Conservation (phyloP, 2,797 vertebrate genomes). For the Esox lucius region DNA sequence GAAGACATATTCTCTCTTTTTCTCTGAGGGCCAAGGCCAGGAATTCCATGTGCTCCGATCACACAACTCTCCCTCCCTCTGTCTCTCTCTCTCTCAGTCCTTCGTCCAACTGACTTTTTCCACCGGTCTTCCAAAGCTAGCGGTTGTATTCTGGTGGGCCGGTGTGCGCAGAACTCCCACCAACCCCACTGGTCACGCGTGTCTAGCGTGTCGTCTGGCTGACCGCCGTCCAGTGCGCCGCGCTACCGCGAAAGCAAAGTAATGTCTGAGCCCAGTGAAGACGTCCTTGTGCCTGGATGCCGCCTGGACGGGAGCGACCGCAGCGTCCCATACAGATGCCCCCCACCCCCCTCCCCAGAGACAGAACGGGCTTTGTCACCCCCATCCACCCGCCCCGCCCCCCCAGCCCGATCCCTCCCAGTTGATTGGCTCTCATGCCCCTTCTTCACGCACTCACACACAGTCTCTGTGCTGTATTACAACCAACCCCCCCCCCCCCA, state of each 20-base stretch:
- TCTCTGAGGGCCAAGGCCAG: not conserved
- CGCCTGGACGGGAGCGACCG: slow-evolving; percentile 22
- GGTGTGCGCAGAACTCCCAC: too few species aligned
- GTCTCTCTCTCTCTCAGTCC: not conserved
- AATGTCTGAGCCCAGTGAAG: slow-evolving; percentile 71
- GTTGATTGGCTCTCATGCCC: slow-evolving; percentile 57
- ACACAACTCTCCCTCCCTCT: slow-evolving; percentile 26
- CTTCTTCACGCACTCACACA: not conserved
- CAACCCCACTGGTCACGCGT: slow-evolving; percentile 39
- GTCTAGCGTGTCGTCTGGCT: slow-evolving; percentile 60
- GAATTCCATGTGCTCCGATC: slow-evolving; percentile 24
- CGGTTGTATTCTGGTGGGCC: too few species aligned
- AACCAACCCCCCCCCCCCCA: slow-evolving; percentile 36
- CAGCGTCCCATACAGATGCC: slow-evolving; percentile 62
- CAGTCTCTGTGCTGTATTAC: not conserved
- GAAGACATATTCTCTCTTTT: not conserved
- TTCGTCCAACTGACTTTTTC: slow-evolving; percentile 12
- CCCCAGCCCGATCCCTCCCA: slow-evolving; percentile 12
- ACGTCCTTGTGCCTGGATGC: slow-evolving; percentile 45
- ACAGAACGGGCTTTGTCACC: slow-evolving; percentile 74
- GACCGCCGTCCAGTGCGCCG: slow-evolving; percentile 51
- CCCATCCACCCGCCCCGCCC: slow-evolving; percentile 26
- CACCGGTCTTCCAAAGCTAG: slow-evolving; percentile 25
- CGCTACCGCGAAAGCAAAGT: slow-evolving; percentile 64
- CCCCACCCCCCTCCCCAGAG: slow-evolving; percentile 37